Base-by-base conservation (phyloP, 2,113 vertebrate genomes). In the Corythaeola cristata region DNA sequence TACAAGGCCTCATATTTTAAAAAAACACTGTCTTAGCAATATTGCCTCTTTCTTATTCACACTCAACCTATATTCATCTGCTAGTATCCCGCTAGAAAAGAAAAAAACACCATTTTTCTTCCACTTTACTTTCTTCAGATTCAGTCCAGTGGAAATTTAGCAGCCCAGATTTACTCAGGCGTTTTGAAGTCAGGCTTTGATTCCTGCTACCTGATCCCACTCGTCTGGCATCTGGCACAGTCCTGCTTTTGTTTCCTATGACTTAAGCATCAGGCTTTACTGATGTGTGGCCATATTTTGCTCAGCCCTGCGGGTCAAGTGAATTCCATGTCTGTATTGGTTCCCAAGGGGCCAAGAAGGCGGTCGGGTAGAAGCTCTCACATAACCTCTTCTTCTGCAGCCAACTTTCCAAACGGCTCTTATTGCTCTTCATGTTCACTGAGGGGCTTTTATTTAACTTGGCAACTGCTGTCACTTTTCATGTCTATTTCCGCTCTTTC, bases 381-480 rank as follows among this genome's bases (percentile, higher is more conserved):
- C 89, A 95, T 96, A 96, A 92, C 94, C 93, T 93, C 95, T 96
- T 94, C 94, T 97, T 96, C 95, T 93, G 67, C 85, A 94, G 95
- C 97, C 95, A 97, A 94, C 96, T 97, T 97, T 97, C 94, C 97
- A 86, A 96, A 96, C 12, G 4, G 89, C 89, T 97, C 96, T 94
- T 96, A 94, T 77, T 97, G 96, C 96, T 96, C 96, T 93, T 95
- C 96, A 90, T 95, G 91, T 97, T 97, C 94, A 95, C 97, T 97
- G 95, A 97, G 97, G 96, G 96, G 90, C 97, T 97, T 97, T 96
- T 97, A 97, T 97, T 97, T 97, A 97, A 97, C 95, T 97, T 97
- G 97, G 97, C 97, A 97, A 96, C 85, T 58, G 71, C 89, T 95
- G 94, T 88, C 95, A 93, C 93, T 93, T 95, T 97, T 97, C 96